Percentiles rank a stretch among this genome's conserved stretches.
These are phyloP conservation scores for Caenorhabditis macrosperma DNA, from an alignment of 2,888 invertebrate species.

Conservation along the genomic window DNA sequence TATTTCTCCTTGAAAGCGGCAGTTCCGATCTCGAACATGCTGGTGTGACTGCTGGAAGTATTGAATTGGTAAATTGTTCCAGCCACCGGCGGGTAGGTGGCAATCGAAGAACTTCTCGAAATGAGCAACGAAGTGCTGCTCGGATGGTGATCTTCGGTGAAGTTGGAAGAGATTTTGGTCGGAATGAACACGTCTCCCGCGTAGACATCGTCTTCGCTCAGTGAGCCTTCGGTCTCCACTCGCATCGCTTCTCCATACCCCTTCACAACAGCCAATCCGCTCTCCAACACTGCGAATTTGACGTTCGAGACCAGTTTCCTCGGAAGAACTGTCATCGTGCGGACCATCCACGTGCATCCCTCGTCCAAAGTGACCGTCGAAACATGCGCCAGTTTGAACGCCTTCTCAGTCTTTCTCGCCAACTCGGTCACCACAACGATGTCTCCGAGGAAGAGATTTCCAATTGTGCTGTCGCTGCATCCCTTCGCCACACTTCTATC, in stretches of 20 bases:
- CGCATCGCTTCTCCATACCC: not conserved
- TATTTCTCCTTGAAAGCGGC: not conserved
- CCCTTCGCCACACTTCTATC: not conserved
- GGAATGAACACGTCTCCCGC: not conserved
- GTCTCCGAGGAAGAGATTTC: conserved; percentile 14
- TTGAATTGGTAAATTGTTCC: not conserved
- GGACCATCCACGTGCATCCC: conserved; percentile 6
- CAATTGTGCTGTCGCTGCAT: not conserved
- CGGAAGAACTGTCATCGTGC: not conserved
- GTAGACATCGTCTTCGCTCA: not conserved
- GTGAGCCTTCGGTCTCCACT: not conserved
- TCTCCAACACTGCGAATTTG: not conserved
- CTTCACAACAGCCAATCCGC: not conserved
- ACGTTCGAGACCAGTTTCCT: not conserved
- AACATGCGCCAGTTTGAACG: not conserved
- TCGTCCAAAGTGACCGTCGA: not conserved
- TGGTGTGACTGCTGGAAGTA: not conserved
- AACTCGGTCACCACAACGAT: conserved; percentile 16
- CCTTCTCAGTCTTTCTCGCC: not conserved
- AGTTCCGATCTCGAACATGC: not conserved
- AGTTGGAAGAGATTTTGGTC: not conserved
- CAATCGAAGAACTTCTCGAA: not conserved
- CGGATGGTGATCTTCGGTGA: not conserved
- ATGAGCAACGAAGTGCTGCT: not conserved
- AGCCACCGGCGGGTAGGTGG: not conserved